These are phyloP conservation scores for Melinaea marsaeus DNA, from an alignment of 2,888 invertebrate species.

Conservation along the genomic window DNA sequence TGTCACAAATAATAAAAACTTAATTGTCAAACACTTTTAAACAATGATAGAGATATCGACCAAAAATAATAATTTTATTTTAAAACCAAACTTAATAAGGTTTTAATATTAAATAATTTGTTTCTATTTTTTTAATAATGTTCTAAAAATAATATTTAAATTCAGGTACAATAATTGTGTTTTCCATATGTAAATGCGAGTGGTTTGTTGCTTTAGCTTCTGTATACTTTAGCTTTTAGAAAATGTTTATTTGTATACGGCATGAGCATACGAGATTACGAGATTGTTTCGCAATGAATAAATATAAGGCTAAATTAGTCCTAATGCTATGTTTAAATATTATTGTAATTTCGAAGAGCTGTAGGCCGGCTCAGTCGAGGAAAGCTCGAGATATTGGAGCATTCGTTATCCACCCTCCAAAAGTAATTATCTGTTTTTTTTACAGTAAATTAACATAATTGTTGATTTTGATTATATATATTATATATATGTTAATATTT, in stretches of 20 bases:
- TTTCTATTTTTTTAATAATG: constrained; percentile 23
- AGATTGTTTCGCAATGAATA: constrained; percentile 18
- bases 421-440: too few relatives aligned
- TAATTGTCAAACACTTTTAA: too few relatives aligned
- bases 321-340: constrained; percentile 1
- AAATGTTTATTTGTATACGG: constrained; percentile 25
- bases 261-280: constrained; percentile 18
- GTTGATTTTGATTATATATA: too few relatives aligned
- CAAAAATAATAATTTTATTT: constrained; percentile 8
- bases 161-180: constrained; percentile 30
- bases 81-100: constrained; percentile 19
- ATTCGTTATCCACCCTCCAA: too few relatives aligned
- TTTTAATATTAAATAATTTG: constrained; percentile 12
- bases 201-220: constrained; percentile 33
- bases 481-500: too few relatives aligned
- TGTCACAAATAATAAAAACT: too few relatives aligned
- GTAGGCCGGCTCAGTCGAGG: too few relatives aligned
- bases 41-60: not conserved
- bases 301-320: constrained; percentile 17
- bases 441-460: too few relatives aligned
- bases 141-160: constrained; percentile 33
- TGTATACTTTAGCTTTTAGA: constrained; percentile 24
- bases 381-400: too few relatives aligned
- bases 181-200: constrained; percentile 29
- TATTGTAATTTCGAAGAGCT: not conserved